Evolutionary conservation across 2,888 invertebrate genomes (phyloP), one percentile per base, ranked within the genome.

Genomic region (Drosophila nr. fundita): DNA sequence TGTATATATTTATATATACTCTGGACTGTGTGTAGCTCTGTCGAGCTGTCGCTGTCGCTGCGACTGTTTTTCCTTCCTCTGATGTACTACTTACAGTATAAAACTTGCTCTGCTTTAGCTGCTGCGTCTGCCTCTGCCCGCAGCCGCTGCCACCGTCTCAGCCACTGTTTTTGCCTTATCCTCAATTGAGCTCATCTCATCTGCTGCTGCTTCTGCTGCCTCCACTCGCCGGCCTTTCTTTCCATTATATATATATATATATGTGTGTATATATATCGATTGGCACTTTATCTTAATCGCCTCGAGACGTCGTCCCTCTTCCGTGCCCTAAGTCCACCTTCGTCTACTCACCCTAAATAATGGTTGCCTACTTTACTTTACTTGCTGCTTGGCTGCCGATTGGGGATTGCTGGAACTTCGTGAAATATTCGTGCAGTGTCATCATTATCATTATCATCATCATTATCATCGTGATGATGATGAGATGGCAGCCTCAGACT

Each of bases 201-300:
- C 30, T 61, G 49, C 24, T 36, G 40, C 57, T 70, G 62, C 50
- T 58, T 38, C 38, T 45, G 55, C 45, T 57, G 40, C 48, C 45
- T 27, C 45, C 45, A 50, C 32, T 55, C 21, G 68, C 29, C 29
- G 59, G 77, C 79, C 81, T 81, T 87, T 89, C 90, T 89, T 87
- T 87, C 83, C 90, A 83, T 89, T 38, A 36, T 55, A 36, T 86
- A 87, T 87, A 89, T 87, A 7, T 21, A 21, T 45, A 21, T 45
- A 45, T 45, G 45, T 24, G 8, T 45, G 45, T n/a, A 24, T 55
- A 36, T 85, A 89, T 87, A 87, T 87, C 87, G 87, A 87, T 87
- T 87, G 87, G 87, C 88, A 87, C 87, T 87, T 87, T 87, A 87
- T 87, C 87, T 87, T 87, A 87, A 87, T 87, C 87, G 90, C 83